Conservation (phyloP, 2,888 invertebrate species). For the Lithophane semibrunnea region DNA sequence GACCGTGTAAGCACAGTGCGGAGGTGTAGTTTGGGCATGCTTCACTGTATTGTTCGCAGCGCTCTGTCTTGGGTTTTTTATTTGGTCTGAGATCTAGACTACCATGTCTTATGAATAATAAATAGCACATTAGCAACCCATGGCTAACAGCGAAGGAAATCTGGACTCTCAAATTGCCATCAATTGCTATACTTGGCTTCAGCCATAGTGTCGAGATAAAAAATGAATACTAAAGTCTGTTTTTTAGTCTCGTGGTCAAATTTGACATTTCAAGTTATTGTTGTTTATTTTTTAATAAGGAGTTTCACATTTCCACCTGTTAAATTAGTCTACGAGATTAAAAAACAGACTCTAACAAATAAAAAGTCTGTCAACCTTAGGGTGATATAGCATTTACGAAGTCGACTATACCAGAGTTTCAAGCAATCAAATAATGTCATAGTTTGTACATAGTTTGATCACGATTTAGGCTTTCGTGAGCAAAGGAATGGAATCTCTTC, state of each 20-base stretch:
- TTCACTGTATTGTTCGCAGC: no score
- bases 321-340: no score
- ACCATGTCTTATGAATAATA: neutral
- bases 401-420: neutral
- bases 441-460: conserved; percentile 10
- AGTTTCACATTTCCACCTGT: no score
- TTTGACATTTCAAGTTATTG: no score
- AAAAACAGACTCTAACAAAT: no score
- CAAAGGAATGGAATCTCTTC: conserved; percentile 36
- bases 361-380: no score
- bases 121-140: neutral
- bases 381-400: neutral
- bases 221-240: neutral
- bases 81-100: neutral
- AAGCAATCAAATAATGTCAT: neutral
- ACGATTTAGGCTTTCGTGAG: conserved; percentile 25
- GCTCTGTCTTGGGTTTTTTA: no score
- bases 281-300: no score
- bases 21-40: no score
- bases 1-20: no score
- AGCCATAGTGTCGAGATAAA: neutral
- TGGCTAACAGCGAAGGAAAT: neutral
- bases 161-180: neutral
- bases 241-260: no score
- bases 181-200: neutral